Percentiles rank a stretch among this genome's conserved stretches.
Evolutionary conservation across 2,113 vertebrate species (phyloP).

Genomic region (Alexandromys fortis): DNA sequence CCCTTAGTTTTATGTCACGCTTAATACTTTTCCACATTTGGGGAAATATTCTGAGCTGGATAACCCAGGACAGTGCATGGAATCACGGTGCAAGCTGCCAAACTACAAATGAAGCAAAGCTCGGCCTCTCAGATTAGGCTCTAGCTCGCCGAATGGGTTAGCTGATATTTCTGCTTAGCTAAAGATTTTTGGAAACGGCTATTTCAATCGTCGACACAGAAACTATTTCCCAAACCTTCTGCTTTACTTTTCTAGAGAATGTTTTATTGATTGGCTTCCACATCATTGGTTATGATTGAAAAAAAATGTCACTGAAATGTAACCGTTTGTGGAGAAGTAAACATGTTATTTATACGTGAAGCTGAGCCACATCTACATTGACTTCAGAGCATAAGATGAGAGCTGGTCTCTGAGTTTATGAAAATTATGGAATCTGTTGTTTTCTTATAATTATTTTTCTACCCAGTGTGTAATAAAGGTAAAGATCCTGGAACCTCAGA

Average conservation of each 20-base stretch:
- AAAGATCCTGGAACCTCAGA: background rate
- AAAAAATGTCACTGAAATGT: background rate
- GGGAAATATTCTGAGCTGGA: constrained; percentile 53
- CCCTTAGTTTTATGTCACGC: constrained; percentile 42
- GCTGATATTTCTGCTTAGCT: background rate
- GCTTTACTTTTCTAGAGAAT: background rate
- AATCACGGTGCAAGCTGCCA: background rate
- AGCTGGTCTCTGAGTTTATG: constrained; percentile 39
- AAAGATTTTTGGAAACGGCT: constrained; percentile 22
- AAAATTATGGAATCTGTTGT: constrained; percentile 14
- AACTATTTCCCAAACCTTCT: constrained; percentile 27
- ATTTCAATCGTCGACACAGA: background rate
- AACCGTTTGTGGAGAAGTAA: background rate
- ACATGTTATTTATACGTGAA: background rate
- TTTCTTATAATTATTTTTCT: constrained; percentile 52
- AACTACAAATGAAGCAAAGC: constrained; percentile 41
- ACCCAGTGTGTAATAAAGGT: background rate
- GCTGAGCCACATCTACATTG: background rate
- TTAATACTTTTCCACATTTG: constrained; percentile 57
- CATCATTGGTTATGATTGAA: background rate
- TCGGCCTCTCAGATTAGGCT: background rate
- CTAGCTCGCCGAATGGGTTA: background rate
- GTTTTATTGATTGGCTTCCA: background rate
- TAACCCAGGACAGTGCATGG: background rate
- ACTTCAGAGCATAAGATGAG: constrained; percentile 9